Percentiles rank a stretch among this genome's conserved stretches.
Conservation (phyloP, 2,888 invertebrate genomes). For the Erannis defoliaria region DNA sequence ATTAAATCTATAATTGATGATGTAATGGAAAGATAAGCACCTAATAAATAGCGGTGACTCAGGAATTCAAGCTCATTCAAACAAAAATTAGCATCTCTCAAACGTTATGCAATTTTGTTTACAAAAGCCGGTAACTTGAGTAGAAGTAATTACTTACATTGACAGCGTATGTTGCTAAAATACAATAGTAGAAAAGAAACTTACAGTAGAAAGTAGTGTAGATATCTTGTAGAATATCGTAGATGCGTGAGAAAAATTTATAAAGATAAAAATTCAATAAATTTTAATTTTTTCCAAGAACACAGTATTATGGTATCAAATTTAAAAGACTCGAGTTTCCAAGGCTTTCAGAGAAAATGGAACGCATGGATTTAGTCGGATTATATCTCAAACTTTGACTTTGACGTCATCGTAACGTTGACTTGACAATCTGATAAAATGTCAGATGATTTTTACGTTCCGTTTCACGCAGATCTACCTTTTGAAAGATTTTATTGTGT, state of each 20-base stretch:
- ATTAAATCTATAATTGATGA: conserved; percentile 29
- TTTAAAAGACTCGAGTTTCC: not conserved
- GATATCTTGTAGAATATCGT: conserved; percentile 19
- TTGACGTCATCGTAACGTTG: conserved; percentile 28
- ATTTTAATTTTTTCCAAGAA: conserved; percentile 5
- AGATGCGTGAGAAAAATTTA: conserved; percentile 33
- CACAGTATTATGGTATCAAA: conserved; percentile 2
- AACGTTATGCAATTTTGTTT: conserved; percentile 28
- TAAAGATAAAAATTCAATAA: conserved; percentile 12
- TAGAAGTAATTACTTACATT: conserved; percentile 20
- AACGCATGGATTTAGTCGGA: conserved; percentile 3
- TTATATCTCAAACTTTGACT: not conserved
- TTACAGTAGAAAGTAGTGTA: no score
- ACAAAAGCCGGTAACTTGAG: conserved; percentile 19
- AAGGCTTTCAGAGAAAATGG: not conserved
- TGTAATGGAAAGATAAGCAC: conserved; percentile 33
- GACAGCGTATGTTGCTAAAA: conserved; percentile 2
- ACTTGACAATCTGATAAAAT: conserved; percentile 23
- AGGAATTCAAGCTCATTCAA: conserved; percentile 18
- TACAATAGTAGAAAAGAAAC: conserved; percentile 30
- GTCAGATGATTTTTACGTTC: conserved; percentile 32
- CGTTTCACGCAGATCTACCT: conserved; percentile 12
- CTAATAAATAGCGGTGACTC: conserved; percentile 35
- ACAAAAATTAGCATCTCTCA: conserved; percentile 16
- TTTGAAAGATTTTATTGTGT: no score